These are phyloP conservation scores for Sorex maritimensis DNA, from an alignment of 2,797 vertebrate species.

Conservation along the genomic window DNA sequence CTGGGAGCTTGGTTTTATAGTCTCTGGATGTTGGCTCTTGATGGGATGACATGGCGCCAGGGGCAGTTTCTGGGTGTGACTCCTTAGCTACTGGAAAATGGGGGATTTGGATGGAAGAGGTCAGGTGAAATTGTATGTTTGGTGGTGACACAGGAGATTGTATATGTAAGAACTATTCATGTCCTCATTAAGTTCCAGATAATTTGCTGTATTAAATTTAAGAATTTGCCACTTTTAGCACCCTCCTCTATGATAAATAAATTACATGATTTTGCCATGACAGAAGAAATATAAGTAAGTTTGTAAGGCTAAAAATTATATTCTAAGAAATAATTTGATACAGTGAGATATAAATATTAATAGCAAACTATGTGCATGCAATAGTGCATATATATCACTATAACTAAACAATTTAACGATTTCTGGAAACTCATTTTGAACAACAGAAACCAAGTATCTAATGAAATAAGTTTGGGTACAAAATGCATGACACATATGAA, in stretches of 20 bases:
- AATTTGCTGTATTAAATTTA: neutral
- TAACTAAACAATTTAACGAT: no score
- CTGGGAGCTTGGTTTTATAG: no score
- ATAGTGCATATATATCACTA: no score
- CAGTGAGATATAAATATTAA: no score
- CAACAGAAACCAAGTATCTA: neutral
- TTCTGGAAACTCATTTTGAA: constrained; percentile 16
- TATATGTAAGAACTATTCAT: neutral
- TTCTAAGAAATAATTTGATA: constrained; percentile 4
- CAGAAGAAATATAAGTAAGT: constrained; percentile 13
- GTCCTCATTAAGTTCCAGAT: constrained; percentile 32
- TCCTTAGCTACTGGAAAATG: no score
- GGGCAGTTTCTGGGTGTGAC: no score
- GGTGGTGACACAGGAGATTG: neutral
- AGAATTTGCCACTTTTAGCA: neutral
- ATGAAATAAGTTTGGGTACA: neutral
- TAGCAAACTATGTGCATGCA: no score
- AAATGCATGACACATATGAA: neutral
- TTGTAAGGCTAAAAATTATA: neutral
- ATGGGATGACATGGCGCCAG: no score
- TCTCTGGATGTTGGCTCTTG: no score
- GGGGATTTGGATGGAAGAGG: no score
- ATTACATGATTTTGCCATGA: neutral
- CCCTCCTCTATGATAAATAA: neutral
- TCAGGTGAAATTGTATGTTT: no score